Conservation (phyloP, 2,888 invertebrate genomes). For the Taphrorychus bicolor region DNA sequence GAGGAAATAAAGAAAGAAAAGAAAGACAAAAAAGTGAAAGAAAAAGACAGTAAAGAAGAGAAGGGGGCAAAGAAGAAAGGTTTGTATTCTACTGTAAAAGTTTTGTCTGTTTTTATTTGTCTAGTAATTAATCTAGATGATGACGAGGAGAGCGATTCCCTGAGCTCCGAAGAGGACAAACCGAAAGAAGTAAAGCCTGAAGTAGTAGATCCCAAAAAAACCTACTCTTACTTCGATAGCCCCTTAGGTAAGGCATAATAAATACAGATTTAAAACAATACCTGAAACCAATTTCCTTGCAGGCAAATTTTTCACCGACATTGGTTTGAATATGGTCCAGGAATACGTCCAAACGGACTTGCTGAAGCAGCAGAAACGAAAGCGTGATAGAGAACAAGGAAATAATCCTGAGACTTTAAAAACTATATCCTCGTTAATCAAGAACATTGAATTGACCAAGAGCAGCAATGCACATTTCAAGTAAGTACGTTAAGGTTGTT, state of each 20-base stretch:
- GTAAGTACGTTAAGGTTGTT: slow-evolving; percentile 8
- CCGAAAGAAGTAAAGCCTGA: slow-evolving; percentile 57
- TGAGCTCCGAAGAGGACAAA: slow-evolving; percentile 43
- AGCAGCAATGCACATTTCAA: slow-evolving; percentile 77
- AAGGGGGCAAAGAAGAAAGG: slow-evolving; percentile 51
- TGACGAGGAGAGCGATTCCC: slow-evolving; percentile 38
- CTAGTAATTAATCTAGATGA: slow-evolving; percentile 16
- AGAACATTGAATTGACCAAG: slow-evolving; percentile 85
- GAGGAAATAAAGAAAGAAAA: slow-evolving; percentile 51
- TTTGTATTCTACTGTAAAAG: slow-evolving; percentile 30
- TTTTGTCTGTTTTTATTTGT: neutral
- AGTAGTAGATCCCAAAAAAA: slow-evolving; percentile 60
- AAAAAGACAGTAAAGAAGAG: slow-evolving; percentile 44
- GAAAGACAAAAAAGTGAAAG: slow-evolving; percentile 51
- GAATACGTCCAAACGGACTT: slow-evolving; percentile 94
- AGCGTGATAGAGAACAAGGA: slow-evolving; percentile 75
- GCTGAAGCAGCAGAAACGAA: slow-evolving; percentile 84
- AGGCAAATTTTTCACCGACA: slow-evolving; percentile 78
- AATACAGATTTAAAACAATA: neutral
- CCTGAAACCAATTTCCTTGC: neutral
- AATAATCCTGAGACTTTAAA: slow-evolving; percentile 74
- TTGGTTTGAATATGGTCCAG: slow-evolving; percentile 86
- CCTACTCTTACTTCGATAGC: slow-evolving; percentile 79
- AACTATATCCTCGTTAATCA: slow-evolving; percentile 82
- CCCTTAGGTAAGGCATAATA: slow-evolving; percentile 75